Percentiles rank a stretch among this genome's conserved stretches.
These are phyloP conservation scores for Malacoctenus gilli DNA, from an alignment of 2,797 vertebrate genomes.

Conservation along the genomic window DNA sequence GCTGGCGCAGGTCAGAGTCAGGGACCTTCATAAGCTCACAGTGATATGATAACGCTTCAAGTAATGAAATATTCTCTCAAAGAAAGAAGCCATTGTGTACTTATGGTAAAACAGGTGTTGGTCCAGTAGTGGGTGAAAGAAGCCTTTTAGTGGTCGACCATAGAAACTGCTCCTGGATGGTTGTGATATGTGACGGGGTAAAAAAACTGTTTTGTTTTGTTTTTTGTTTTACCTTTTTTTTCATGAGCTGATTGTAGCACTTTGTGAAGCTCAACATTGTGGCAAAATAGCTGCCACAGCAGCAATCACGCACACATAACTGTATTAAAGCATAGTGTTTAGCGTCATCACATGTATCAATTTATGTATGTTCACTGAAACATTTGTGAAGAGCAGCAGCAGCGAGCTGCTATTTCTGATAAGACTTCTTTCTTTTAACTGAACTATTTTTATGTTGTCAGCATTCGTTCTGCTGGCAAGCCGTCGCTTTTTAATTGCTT, in stretches of 20 bases:
- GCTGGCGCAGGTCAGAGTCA: not conserved
- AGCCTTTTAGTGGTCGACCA: not conserved
- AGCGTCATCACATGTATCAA: not conserved
- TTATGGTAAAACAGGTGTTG: not conserved
- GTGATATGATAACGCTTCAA: too few species aligned
- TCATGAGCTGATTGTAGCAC: not conserved
- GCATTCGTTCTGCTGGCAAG: not conserved
- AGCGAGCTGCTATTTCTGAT: not conserved
- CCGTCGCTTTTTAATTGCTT: constrained; percentile 14
- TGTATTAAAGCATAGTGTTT: too few species aligned
- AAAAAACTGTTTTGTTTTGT: too few species aligned
- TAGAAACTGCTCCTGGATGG: too few species aligned
- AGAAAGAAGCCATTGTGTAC: not conserved
- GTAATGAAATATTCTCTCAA: not conserved
- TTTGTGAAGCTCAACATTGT: not conserved
- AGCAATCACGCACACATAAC: too few species aligned
- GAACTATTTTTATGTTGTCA: not conserved
- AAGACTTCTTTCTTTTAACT: not conserved
- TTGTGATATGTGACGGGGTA: too few species aligned
- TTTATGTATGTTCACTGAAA: not conserved
- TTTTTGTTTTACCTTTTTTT: not conserved
- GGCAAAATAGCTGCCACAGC: not conserved
- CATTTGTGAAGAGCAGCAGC: too few species aligned
- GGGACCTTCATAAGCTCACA: not conserved
- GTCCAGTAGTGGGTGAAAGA: not conserved